A percentile compares a stretch with the other conserved stretches of the same genome.
These are phyloP conservation scores for Phalera bucephala DNA, from an alignment of 2,888 invertebrate genomes.

Conservation along the genomic window DNA sequence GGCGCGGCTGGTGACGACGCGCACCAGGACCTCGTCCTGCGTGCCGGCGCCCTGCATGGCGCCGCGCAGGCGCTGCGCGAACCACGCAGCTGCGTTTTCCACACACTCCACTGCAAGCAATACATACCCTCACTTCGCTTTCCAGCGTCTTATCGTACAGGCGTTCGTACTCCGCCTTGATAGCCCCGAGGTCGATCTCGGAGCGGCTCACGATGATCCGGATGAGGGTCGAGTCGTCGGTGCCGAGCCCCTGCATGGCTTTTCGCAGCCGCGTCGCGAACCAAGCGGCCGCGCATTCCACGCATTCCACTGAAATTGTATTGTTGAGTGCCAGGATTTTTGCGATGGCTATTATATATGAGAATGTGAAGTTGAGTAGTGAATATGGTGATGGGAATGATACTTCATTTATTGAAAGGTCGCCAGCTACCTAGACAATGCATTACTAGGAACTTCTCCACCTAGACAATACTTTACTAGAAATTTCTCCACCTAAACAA, in stretches of 20 bases:
- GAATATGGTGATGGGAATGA: no score
- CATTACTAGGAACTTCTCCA: no score
- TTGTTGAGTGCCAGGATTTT: conserved; percentile 1
- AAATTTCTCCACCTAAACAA: no score
- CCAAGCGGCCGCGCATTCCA: conserved; percentile 85
- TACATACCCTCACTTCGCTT: conserved; percentile 84
- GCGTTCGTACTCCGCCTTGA: conserved; percentile 87
- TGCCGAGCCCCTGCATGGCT: conserved; percentile 88
- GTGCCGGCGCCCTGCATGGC: conserved; percentile 89
- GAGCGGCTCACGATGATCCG: conserved; percentile 87
- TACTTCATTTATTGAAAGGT: no score
- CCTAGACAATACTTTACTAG: no score
- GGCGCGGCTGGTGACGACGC: conserved; percentile 86
- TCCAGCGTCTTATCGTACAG: conserved; percentile 87
- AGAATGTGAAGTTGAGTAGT: no score
- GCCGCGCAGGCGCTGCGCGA: conserved; percentile 85
- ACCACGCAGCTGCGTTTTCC: conserved; percentile 86
- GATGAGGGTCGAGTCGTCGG: conserved; percentile 87
- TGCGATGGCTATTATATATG: no score
- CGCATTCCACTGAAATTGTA: conserved; percentile 85
- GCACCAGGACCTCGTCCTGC: conserved; percentile 86
- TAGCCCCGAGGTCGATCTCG: conserved; percentile 87
- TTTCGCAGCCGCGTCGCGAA: conserved; percentile 86
- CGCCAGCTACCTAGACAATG: no score
- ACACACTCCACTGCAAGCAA: conserved; percentile 86